Evolutionary conservation across 1,140 invertebrate genomes (phyloP).

Genomic region (Drosophila nigromelanica): DNA sequence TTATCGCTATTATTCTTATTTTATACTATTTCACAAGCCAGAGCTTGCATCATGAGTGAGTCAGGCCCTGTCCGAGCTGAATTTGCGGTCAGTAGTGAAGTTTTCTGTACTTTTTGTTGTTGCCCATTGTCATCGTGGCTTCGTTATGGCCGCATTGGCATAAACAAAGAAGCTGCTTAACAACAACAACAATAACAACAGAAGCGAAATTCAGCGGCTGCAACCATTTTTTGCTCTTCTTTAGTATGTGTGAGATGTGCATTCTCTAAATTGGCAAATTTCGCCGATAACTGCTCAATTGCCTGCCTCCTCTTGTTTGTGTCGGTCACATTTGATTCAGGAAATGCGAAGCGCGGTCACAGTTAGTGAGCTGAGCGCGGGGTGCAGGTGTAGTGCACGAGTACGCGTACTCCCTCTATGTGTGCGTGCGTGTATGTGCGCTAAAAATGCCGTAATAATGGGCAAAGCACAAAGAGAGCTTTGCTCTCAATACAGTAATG

Average conservation of each 20-base stretch:
- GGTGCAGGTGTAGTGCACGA: constrained; percentile 34
- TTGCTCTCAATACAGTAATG: constrained; percentile 35
- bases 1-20: constrained; percentile 3
- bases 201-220: constrained; percentile 26
- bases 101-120: constrained; percentile 40
- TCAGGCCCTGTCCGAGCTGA: constrained; percentile 30
- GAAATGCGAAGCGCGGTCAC: constrained; percentile 61
- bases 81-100: constrained; percentile 33
- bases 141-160: constrained; percentile 73
- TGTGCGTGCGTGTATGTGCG: constrained; percentile 12
- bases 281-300: constrained; percentile 72
- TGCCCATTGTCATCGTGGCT: constrained; percentile 43
- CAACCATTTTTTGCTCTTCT: constrained; percentile 41
- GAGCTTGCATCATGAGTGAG: constrained; percentile 54
- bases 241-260: constrained; percentile 26
- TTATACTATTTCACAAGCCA: constrained; percentile 36
- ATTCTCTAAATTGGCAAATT: constrained; percentile 62
- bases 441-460: constrained; percentile 42
- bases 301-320: constrained; percentile 42
- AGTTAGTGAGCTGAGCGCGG: constrained; percentile 26
- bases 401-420: constrained; percentile 20
- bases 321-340: constrained; percentile 61
- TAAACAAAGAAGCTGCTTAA: constrained; percentile 66
- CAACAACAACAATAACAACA: constrained; percentile 32
- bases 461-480: constrained; percentile 21